These are phyloP conservation scores for Fratercula arctica DNA, from an alignment of 2,797 vertebrate species.

Conservation along the genomic window DNA sequence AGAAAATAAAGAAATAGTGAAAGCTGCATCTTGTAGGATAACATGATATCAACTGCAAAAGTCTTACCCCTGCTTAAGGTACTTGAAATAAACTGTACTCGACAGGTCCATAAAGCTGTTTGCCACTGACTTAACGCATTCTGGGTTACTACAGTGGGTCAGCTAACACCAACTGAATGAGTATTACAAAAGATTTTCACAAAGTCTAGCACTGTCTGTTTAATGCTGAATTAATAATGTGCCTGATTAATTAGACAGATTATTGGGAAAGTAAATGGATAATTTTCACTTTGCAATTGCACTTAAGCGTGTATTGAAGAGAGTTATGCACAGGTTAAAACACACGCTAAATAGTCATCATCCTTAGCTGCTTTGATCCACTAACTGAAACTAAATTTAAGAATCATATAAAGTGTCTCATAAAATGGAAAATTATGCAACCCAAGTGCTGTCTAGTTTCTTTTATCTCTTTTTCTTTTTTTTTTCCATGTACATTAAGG, in stretches of 20 bases:
- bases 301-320: background rate
- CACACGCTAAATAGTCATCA: background rate
- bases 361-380: background rate
- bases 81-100: background rate
- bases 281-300: background rate
- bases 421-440: background rate
- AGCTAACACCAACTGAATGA: background rate
- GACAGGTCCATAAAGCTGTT: background rate
- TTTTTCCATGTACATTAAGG: accelerated
- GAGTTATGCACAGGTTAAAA: background rate
- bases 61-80: background rate
- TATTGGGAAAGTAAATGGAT: background rate
- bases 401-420: background rate
- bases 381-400: background rate
- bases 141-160: background rate
- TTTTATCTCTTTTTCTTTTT: background rate
- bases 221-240: background rate
- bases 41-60: background rate
- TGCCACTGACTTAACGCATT: background rate
- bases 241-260: background rate
- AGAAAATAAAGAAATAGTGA: background rate
- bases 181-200: background rate
- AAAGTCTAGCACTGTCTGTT: background rate
- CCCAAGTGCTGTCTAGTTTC: background rate
- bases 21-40: background rate